These are phyloP conservation scores for Romanomermis culicivorax DNA, from an alignment of 2,888 invertebrate genomes.

Conservation along the genomic window DNA sequence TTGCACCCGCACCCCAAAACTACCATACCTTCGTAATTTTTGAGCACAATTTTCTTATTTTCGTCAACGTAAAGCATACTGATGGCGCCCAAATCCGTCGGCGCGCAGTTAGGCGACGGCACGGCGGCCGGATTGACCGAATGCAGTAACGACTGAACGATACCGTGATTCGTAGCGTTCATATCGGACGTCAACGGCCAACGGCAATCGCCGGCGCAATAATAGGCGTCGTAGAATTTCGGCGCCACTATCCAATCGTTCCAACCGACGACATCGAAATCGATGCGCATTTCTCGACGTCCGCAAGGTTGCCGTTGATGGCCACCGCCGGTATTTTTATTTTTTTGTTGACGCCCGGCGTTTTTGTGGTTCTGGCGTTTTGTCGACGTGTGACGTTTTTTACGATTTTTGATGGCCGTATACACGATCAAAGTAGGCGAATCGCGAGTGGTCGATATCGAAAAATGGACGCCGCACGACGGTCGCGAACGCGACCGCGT, in stretches of 20 bases:
- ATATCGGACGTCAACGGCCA: conserved; percentile 78
- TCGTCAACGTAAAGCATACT: conserved; percentile 91
- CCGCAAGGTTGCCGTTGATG: background rate
- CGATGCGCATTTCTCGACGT: conserved; percentile 44
- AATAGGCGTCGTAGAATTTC: conserved; percentile 66
- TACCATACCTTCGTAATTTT: conserved; percentile 97
- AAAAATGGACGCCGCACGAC: too few relatives aligned
- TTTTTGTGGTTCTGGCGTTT: background rate
- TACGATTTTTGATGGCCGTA: background rate
- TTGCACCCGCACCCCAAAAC: conserved; percentile 94
- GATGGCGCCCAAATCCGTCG: conserved; percentile 73
- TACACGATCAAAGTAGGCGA: background rate
- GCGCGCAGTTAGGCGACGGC: conserved; percentile 90
- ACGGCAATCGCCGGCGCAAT: conserved; percentile 81
- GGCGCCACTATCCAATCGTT: conserved; percentile 47
- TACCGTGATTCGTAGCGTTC: conserved; percentile 93
- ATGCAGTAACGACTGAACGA: conserved; percentile 87
- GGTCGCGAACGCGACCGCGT: too few relatives aligned
- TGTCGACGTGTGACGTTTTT: background rate
- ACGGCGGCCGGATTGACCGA: conserved; percentile 69
- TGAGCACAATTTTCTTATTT: conserved; percentile 78
- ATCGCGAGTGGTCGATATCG: background rate
- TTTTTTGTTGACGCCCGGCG: background rate
- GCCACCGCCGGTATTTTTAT: background rate
- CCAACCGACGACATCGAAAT: conserved; percentile 91